phyloP scores from a whole-genome alignment of 2,888 invertebrate species.

The Lithophane socia region DNA sequence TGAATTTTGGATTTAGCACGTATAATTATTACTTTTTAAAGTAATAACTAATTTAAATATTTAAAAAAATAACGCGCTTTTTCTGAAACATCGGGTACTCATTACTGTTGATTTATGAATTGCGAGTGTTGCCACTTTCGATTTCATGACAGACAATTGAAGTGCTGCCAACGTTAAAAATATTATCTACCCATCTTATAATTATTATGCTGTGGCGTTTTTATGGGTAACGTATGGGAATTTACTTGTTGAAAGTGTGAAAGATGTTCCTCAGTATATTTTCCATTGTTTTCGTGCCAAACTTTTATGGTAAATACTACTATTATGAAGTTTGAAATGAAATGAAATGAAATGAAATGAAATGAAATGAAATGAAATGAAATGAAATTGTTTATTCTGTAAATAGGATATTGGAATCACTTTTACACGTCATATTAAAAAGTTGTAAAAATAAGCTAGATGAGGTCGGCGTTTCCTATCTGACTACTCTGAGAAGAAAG shows the following conservation, averaged over 20 bases:
- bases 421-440: too few relatives aligned
- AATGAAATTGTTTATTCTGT: too few relatives aligned
- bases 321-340: conserved; percentile 46
- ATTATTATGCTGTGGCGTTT: conserved; percentile 26
- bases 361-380: too few relatives aligned
- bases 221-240: conserved; percentile 35
- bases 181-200: conserved; percentile 35
- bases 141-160: conserved; percentile 38
- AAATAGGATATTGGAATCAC: too few relatives aligned
- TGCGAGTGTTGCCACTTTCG: conserved; percentile 50
- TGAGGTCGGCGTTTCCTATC: too few relatives aligned
- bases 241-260: conserved; percentile 34
- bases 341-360: too few relatives aligned
- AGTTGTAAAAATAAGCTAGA: too few relatives aligned
- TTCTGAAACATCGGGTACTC: conserved; percentile 35
- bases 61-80: not conserved
- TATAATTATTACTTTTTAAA: too few relatives aligned
- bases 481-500: too few relatives aligned
- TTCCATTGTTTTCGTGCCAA: conserved; percentile 46
- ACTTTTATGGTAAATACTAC: conserved; percentile 37
- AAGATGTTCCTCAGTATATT: conserved; percentile 33
- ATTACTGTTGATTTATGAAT: conserved; percentile 20
- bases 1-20: not conserved
- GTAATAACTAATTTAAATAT: too few relatives aligned
- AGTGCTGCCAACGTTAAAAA: conserved; percentile 42